Base-by-base conservation (phyloP, 2,888 invertebrate genomes). In the Coecobrya sp. region DNA sequence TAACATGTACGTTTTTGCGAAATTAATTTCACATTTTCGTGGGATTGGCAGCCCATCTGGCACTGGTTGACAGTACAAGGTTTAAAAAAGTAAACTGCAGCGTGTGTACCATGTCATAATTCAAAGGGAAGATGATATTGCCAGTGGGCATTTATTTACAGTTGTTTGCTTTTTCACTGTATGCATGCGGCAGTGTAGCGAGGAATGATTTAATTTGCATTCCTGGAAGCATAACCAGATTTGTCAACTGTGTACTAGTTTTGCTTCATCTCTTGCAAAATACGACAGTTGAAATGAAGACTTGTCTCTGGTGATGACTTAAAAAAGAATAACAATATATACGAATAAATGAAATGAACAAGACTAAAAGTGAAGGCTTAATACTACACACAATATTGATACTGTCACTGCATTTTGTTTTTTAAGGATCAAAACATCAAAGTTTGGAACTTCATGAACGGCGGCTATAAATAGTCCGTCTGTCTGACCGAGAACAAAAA, bases 1-100 rank as follows among this genome's bases (percentile, higher is more conserved):
- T n/a, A n/a, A n/a, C n/a, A n/a, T n/a, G n/a, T n/a, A n/a, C n/a
- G n/a, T n/a, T 22, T 65, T 65, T 22, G 65, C 65, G 25, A 65
- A 65, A 65, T 65, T 65, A 65, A 65, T 25, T 65, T 65, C 65
- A 10, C 65, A 65, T 65, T 65, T 65, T 65, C 65, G 25, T 65
- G 65, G 65, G 65, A 65, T 65, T 65, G 8, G 65, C 22, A 65
- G 65, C 65, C 4, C 65, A 65, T 65, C 65, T 65, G 65, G 13
- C 2, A 11, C 59, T 59, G 59, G 1, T 59, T 7, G 59, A 19
- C 59, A 59, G 59, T 36, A 36, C 59, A 59, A 13, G 7, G 49
- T 49, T 10, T 10, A 13, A 13, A 49, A 10, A 49, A 42, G 10
- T 10, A 49, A 13, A 49, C 13, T 49, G 49, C 11, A 49, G 36